These are phyloP conservation scores for Holcopasites calliopsidis DNA, from an alignment of 1,140 invertebrate genomes.

Conservation along the genomic window DNA sequence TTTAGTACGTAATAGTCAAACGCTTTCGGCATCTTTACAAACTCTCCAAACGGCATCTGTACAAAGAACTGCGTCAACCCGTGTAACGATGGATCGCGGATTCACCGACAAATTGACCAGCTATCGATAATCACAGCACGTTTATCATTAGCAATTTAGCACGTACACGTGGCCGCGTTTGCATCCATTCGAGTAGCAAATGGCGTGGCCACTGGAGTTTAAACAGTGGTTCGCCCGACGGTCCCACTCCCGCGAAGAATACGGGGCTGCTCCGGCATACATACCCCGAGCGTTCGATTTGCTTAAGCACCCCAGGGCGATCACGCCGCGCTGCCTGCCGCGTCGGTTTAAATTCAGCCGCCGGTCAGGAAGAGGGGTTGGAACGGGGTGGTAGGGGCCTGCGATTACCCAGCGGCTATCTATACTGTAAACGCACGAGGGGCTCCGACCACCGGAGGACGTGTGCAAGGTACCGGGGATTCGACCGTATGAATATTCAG, in stretches of 20 bases:
- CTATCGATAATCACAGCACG: slow-evolving; percentile 9
- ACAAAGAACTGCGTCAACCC: too few species aligned
- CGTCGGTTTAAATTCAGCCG: slow-evolving; percentile 61
- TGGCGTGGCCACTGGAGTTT: neutral
- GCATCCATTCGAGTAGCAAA: neutral
- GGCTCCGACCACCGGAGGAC: slow-evolving; percentile 11
- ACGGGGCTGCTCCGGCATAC: neutral
- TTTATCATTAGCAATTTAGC: slow-evolving; percentile 2
- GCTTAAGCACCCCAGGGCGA: slow-evolving; percentile 44
- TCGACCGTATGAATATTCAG: slow-evolving; percentile 66
- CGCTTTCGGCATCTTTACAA: too few species aligned
- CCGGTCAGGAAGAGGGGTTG: slow-evolving; percentile 18
- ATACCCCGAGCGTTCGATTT: slow-evolving; percentile 52
- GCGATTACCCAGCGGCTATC: slow-evolving; percentile 54
- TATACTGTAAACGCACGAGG: slow-evolving; percentile 45
- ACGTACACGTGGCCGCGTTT: too few species aligned
- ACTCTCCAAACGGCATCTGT: too few species aligned
- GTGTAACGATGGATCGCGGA: too few species aligned
- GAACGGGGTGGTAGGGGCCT: neutral
- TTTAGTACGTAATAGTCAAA: too few species aligned
- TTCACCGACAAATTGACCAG: too few species aligned
- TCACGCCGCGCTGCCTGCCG: slow-evolving; percentile 40
- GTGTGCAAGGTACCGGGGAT: slow-evolving; percentile 52
- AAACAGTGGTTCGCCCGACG: neutral
- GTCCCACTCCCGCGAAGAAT: slow-evolving; percentile 9